phyloP scores from a whole-genome alignment of 2,888 invertebrate species.

The Eristalis arbustorum region DNA sequence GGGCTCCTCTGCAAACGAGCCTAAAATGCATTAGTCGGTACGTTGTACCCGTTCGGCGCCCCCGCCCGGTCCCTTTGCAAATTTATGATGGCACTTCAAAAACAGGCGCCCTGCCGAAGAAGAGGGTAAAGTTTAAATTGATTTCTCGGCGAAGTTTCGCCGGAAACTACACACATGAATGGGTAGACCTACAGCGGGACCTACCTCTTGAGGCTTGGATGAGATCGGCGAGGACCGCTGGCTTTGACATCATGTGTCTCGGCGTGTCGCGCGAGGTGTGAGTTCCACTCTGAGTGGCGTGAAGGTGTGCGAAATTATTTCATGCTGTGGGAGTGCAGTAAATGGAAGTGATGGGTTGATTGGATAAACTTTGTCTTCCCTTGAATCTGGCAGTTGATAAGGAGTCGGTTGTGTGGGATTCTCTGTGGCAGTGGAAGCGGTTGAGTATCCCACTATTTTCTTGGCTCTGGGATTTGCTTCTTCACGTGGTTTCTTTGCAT shows the following conservation, averaged over 20 bases:
- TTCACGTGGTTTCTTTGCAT: too few species aligned
- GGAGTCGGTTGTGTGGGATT: too few species aligned
- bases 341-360: neutral
- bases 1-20: neutral
- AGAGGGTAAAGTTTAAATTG: slow-evolving; percentile 61
- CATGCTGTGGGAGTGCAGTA: neutral
- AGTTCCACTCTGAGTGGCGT: neutral
- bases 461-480: too few species aligned
- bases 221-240: neutral
- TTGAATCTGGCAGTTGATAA: neutral
- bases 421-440: too few species aligned
- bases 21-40: neutral
- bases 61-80: neutral
- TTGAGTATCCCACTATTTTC: too few species aligned
- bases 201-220: neutral
- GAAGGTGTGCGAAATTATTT: neutral
- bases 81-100: slow-evolving; percentile 51
- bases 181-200: neutral
- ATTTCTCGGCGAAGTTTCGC: slow-evolving; percentile 44
- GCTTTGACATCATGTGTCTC: neutral
- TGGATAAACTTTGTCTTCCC: neutral
- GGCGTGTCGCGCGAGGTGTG: neutral
- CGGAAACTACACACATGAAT: slow-evolving; percentile 18
- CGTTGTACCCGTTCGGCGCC: too few species aligned
- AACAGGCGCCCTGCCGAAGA: slow-evolving; percentile 34